A percentile compares a stretch with the other conserved stretches of the same genome.
Conservation (phyloP, 2,797 vertebrate genomes). For the Myotis vivesi region DNA sequence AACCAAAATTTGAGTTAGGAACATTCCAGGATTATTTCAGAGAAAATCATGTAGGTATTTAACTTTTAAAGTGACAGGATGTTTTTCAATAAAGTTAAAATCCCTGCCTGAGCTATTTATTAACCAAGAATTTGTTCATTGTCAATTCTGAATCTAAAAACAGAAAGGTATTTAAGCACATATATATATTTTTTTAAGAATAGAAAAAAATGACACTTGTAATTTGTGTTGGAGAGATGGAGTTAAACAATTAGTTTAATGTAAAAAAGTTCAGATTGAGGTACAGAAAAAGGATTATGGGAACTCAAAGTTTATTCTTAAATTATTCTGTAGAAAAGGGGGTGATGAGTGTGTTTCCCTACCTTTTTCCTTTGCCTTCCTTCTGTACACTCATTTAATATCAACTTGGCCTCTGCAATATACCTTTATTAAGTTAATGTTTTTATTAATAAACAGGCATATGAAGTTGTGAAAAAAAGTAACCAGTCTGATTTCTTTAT, state of each 20-base stretch:
- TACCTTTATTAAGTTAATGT: not conserved
- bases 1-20: not conserved
- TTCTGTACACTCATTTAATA: not conserved
- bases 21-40: slow-evolving; percentile 22
- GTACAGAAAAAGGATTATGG: not conserved
- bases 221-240: slow-evolving; percentile 21
- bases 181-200: not conserved
- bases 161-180: not conserved
- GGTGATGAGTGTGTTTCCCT: not conserved
- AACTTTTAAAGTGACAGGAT: slow-evolving; percentile 1
- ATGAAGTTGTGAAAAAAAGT: not conserved
- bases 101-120: not conserved
- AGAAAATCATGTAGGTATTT: slow-evolving; percentile 23
- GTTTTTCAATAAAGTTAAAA: slow-evolving; percentile 36
- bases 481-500: not conserved
- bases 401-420: not conserved
- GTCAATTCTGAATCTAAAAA: slow-evolving; percentile 27
- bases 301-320: not conserved
- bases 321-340: not conserved
- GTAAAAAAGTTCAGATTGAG: slow-evolving; percentile 9
- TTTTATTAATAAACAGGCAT: slow-evolving; percentile 27
- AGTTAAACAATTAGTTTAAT: not conserved
- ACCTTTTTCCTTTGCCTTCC: not conserved
- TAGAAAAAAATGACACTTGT: not conserved
- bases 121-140: not conserved